A percentile compares a stretch with the other conserved stretches of the same genome.
Conservation (phyloP, 2,113 vertebrate genomes). For the Lycaon pictus region DNA sequence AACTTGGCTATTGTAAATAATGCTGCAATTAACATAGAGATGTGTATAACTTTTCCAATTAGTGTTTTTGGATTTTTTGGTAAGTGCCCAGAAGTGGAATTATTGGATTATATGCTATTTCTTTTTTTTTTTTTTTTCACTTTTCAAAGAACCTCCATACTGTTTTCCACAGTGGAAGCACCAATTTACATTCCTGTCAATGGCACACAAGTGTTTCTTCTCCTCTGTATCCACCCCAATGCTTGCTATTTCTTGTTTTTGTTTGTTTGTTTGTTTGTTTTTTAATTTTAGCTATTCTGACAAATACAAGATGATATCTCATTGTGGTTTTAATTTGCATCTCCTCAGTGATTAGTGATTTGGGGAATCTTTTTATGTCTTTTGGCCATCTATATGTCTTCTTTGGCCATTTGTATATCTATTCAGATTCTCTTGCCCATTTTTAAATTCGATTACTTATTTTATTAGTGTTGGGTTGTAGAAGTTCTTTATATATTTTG, state of each 20-base stretch:
- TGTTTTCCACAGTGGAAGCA: not conserved
- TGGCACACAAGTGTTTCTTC: not conserved
- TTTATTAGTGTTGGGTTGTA: not conserved
- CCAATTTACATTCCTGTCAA: not conserved
- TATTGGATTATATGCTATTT: not conserved
- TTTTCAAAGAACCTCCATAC: not conserved
- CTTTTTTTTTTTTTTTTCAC: not conserved
- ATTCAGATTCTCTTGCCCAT: not conserved
- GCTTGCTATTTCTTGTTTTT: not conserved
- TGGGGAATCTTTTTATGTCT: not conserved
- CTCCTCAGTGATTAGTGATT: not conserved
- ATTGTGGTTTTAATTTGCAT: not conserved
- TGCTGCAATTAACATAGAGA: not conserved
- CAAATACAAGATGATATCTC: not conserved
- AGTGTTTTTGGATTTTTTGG: not conserved
- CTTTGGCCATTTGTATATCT: not conserved
- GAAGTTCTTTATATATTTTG: not conserved
- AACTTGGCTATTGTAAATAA: not conserved
- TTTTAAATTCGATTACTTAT: not conserved
- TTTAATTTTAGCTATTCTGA: not conserved
- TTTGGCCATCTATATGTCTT: not conserved
- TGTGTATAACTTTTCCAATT: not conserved
- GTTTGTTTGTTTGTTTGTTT: too few relatives aligned
- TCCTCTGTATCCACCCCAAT: not conserved
- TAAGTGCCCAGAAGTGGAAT: not conserved